These are phyloP conservation scores for Plestiodon gilberti DNA, from an alignment of 2,113 vertebrate species.

Conservation along the genomic window DNA sequence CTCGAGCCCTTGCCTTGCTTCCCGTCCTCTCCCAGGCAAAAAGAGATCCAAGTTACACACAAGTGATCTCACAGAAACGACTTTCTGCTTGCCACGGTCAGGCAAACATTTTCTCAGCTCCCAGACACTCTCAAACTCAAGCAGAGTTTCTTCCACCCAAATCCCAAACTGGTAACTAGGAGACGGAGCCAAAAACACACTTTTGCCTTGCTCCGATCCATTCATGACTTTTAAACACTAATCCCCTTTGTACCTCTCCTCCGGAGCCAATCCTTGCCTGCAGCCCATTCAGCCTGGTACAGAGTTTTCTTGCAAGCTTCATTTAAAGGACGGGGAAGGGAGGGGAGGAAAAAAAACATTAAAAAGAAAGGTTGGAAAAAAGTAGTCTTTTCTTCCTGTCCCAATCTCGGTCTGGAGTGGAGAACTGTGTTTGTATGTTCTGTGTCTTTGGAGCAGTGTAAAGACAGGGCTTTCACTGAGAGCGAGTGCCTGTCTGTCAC, in stretches of 20 bases:
- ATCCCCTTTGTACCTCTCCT: conserved; percentile 63
- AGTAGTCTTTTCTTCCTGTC: conserved; percentile 35
- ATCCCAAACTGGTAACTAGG: conserved; percentile 61
- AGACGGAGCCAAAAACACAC: conserved; percentile 26
- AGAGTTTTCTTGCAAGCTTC: conserved; percentile 50
- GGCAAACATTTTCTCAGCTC: conserved; percentile 32
- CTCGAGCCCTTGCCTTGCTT: not conserved
- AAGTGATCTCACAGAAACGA: not conserved
- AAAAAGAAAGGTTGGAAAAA: conserved; percentile 12
- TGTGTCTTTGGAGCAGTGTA: conserved; percentile 30
- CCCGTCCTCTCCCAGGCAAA: not conserved
- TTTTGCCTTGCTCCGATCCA: conserved; percentile 49
- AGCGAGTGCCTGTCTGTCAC: conserved; percentile 32
- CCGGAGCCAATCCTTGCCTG: conserved; percentile 62
- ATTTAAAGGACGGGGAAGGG: conserved; percentile 33
- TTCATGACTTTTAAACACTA: conserved; percentile 70
- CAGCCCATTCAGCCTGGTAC: conserved; percentile 40
- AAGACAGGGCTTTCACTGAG: conserved; percentile 42
- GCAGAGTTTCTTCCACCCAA: conserved; percentile 34
- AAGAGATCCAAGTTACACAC: not conserved
- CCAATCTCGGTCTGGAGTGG: not conserved
- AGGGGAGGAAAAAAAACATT: not conserved
- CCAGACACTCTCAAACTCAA: conserved; percentile 38
- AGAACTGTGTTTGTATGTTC: conserved; percentile 15
- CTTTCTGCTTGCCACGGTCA: not conserved